Base-by-base conservation (phyloP, 2,113 vertebrate genomes). In the Tamias sibiricus region DNA sequence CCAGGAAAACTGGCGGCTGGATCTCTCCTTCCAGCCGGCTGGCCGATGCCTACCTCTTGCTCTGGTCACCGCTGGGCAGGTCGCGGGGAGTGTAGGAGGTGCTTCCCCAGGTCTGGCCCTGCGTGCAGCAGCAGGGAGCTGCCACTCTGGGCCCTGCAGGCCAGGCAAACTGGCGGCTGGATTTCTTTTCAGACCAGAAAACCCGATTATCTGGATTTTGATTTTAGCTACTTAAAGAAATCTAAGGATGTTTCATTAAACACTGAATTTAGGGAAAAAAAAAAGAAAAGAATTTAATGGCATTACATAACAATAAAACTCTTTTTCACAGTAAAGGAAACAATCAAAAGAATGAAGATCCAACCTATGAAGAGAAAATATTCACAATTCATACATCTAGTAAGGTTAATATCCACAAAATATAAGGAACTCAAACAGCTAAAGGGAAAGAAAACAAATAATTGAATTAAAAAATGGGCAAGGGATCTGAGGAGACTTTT, bases 221-320 rank as follows among this genome's bases (percentile, higher is more conserved):
- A 85, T 10, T 12, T 95, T 17, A 68, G 44, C 20, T 87, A 30
- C 32, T 10, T n/a, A 71, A 66, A 80, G 20, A 64, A 30, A 85
- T 62, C 20, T 81, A 86, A 47, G n/a, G 22, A 72, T 49, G 62
- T 88, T 89, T 69, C 59, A 72, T 72, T 96, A 87, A 91, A 40
- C 40, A 3, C 4, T 76, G 75, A 88, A 93, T 37, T 81, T 6
- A 77, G 30, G 77, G 76, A 14, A 81, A 71, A 28, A 62, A 62
- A 9, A 62, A 62, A n/a, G n/a, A 24, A 59, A 62, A 62, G 24
- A 62, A 62, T 28, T 62, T 62, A 3, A 28, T 52, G 66, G 64
- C 2, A 69, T 69, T 28, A 59, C 32, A 59, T 81, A 17, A n/a
- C 35, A 54, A 44, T 68, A 35, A 47, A 84, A 47, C 24, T 4